Percentiles rank a stretch among this genome's conserved stretches.
Conservation (phyloP, 1,140 invertebrate species). For the Nymphalis io region DNA sequence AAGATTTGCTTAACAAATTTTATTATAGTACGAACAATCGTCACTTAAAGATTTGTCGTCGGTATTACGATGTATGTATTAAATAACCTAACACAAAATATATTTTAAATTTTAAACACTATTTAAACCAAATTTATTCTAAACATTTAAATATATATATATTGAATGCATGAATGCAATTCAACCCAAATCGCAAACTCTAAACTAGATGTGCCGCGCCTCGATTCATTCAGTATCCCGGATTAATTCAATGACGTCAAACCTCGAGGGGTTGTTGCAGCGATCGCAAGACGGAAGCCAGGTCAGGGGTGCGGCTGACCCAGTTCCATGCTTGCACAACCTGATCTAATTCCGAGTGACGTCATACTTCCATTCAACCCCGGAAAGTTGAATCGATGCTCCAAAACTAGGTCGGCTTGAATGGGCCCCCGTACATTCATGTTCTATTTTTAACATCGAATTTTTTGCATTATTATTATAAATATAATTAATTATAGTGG, state of each 20-base stretch:
- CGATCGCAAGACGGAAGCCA: too few relatives aligned
- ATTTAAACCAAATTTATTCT: too few relatives aligned
- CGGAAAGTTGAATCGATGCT: constrained; percentile 70
- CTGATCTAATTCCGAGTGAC: constrained; percentile 71
- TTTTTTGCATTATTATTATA: neutral
- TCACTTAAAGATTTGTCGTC: too few relatives aligned
- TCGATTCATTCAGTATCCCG: constrained; percentile 10
- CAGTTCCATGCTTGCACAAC: constrained; percentile 63
- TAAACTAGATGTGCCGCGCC: neutral
- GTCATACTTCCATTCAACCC: constrained; percentile 72
- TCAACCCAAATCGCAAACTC: neutral
- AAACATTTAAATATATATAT: too few relatives aligned
- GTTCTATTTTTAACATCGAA: constrained; percentile 60
- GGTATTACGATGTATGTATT: too few relatives aligned
- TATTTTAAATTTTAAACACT: too few relatives aligned
- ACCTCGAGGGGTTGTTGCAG: constrained; percentile 28
- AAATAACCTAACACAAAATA: too few relatives aligned
- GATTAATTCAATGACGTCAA: constrained; percentile 35
- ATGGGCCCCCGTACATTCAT: constrained; percentile 69
- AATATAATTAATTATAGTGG: too few relatives aligned
- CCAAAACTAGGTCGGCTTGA: constrained; percentile 70
- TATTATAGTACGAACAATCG: too few relatives aligned
- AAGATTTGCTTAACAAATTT: too few relatives aligned
- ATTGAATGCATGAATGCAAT: neutral
- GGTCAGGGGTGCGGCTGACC: constrained; percentile 54